Conservation (phyloP, 2,113 vertebrate species). For the Brienomyrus brachyistius region DNA sequence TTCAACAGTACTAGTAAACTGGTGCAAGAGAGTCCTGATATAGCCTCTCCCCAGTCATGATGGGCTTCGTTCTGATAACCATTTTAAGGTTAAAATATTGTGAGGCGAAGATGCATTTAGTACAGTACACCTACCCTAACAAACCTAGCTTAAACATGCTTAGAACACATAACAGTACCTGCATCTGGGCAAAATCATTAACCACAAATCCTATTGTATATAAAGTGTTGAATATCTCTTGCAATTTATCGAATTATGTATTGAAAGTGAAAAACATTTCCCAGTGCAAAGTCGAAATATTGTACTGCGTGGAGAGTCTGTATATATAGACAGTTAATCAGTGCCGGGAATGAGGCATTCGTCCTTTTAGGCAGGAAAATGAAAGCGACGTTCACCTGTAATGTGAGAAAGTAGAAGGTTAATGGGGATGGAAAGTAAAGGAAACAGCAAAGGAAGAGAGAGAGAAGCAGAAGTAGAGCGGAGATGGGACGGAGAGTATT, state of each 20-base stretch:
- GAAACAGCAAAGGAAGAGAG: not conserved
- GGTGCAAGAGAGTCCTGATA: not conserved
- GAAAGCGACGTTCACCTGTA: not conserved
- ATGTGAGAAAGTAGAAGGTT: not conserved
- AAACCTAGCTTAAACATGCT: not conserved
- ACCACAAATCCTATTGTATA: not conserved
- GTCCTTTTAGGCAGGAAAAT: not conserved
- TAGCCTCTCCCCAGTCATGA: not conserved
- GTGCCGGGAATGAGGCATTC: not conserved
- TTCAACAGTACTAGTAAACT: not conserved
- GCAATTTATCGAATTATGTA: not conserved
- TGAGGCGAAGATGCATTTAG: not conserved
- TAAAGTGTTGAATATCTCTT: not conserved
- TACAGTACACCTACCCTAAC: not conserved
- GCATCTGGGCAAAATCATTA: not conserved
- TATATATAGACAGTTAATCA: not conserved
- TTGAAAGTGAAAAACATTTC: not conserved
- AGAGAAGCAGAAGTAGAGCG: not conserved
- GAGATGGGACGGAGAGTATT: not conserved
- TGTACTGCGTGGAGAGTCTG: not conserved
- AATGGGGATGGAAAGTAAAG: not conserved
- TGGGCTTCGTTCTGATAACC: not conserved
- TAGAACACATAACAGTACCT: not conserved
- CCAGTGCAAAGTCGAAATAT: not conserved
- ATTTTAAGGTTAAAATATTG: not conserved